Evolutionary conservation across 2,797 vertebrate genomes (phyloP), one percentile per base, ranked within the genome.

Genomic region (Decapterus maruadsi): DNA sequence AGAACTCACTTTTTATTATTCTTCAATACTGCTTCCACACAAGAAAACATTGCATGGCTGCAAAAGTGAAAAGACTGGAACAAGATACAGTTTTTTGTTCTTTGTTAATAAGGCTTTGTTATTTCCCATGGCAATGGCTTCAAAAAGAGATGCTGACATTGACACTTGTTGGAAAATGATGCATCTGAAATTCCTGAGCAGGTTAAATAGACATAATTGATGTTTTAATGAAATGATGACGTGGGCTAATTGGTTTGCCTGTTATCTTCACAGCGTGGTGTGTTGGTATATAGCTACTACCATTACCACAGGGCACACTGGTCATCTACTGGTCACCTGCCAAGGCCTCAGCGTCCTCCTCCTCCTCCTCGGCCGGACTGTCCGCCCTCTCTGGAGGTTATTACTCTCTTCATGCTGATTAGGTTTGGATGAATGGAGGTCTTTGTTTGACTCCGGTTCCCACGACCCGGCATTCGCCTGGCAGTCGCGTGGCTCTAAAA

Each of bases 361-460:
- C 16, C 59, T 75, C 81, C 80, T 85, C 84, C 80, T 84, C 55
- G 54, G 76, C 86, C 75, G 80, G 31, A 64, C 90, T 75, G 94
- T 90, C 94, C 90, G 90, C 89, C 93, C 87, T 85, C 90, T 88
- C 85, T 90, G 88, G 91, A 91, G 94, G 91, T 96, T 92, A 95
- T 95, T 94, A 91, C 94, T 95, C 94, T 94, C 94, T 95, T 95
- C 95, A 95, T 87, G 94, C 96, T 94, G 95, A 94, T 95, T 96
- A 94, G 94, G 89, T 93, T 86, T 87, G 94, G 91, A 90, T 97
- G 96, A 97, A 97, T 96, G 83, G 93, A 68, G 3, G 34, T 92
- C 92, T 95, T 98, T 98, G 97, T 98, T 87, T 31, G 34, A 2
- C 56, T 16, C 71, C 67, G 83, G 94, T 99, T 98, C 97, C 97